Evolutionary conservation across 1,140 invertebrate genomes (phyloP), one percentile per base, ranked within the genome.

Genomic region (Onthophagus taurus): DNA sequence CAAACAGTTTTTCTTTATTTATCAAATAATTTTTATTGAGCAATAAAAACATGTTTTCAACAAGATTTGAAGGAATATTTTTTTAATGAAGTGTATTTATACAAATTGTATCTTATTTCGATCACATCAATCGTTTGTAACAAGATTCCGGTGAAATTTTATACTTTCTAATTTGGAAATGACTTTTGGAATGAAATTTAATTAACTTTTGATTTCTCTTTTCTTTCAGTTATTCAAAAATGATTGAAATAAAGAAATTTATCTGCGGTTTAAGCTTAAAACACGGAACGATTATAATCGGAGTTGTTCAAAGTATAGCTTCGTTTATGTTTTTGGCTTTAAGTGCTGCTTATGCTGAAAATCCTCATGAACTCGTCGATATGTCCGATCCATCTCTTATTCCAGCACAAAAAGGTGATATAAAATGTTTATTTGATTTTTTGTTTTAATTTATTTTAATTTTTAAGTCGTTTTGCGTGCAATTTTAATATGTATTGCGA

Each of bases 331-430:
- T 50, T 29, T 24, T 63, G 21, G 50, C 60, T 23, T 47, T 63
- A 16, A 46, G 51, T 24, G 52, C 59, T 8, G 60, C 57, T 1
- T 63, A 63, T 47, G 59, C 59, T 21, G 54, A 58, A 45, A 48
- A 61, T 54, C 58, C 60, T 6, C 59, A 61, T 36, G 60, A 63
- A 48, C 33, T 63, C 13, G 18, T 63, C 12, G 53, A 58, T 38
- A 53, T 63, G 49, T 51, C 54, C 2, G 60, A 63, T 53, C 31
- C 47, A 2, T 55, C 56, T 2, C 37, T 62, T 3, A 30, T 58
- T 7, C 60, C 60, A 3, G 48, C 55, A 33, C 18, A 50, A 18
- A 39, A 45, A 23, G 43, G 60, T 62, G 49, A 52, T n/a, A 42
- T 42, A 42, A 21, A 19, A 21, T 7, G 6, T 26, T n/a, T 7